These are phyloP conservation scores for Chaenodraco wilsoni DNA, from an alignment of 2,797 vertebrate species.

Conservation along the genomic window DNA sequence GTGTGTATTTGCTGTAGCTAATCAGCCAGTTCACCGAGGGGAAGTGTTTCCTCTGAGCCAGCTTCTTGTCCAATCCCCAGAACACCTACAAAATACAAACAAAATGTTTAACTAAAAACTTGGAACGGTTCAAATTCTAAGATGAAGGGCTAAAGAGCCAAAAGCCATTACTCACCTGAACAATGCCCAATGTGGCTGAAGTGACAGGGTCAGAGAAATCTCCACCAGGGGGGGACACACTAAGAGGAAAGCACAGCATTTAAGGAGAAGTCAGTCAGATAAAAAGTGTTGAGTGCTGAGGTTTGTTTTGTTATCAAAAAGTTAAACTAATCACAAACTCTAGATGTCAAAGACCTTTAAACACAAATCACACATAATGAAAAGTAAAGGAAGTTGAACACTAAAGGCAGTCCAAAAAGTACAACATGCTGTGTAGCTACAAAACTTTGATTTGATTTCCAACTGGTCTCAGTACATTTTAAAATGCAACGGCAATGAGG, in stretches of 20 bases:
- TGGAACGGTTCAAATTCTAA: neutral
- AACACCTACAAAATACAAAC: conserved; percentile 86
- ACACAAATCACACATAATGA: neutral
- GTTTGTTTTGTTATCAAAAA: conserved; percentile 4
- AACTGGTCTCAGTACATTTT: neutral
- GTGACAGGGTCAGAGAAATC: conserved; percentile 99
- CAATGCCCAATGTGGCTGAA: conserved; percentile 97
- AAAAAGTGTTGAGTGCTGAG: too few relatives aligned
- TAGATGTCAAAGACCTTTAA: neutral
- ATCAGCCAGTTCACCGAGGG: conserved; percentile 99
- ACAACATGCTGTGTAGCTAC: neutral
- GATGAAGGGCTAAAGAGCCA: neutral
- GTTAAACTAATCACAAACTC: neutral
- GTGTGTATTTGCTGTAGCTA: conserved; percentile 98
- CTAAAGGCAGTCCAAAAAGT: neutral
- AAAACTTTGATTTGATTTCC: neutral
- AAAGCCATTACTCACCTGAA: conserved; percentile 85
- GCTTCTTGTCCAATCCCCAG: conserved; percentile 98
- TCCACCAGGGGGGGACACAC: conserved; percentile 98
- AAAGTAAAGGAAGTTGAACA: neutral
- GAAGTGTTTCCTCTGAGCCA: conserved; percentile 98
- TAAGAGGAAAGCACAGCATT: conserved; percentile 59
- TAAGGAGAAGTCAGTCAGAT: neutral
- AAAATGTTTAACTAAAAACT: neutral
- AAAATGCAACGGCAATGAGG: neutral